Conservation (phyloP, 2,888 invertebrate species). For the Nycteola revayana region DNA sequence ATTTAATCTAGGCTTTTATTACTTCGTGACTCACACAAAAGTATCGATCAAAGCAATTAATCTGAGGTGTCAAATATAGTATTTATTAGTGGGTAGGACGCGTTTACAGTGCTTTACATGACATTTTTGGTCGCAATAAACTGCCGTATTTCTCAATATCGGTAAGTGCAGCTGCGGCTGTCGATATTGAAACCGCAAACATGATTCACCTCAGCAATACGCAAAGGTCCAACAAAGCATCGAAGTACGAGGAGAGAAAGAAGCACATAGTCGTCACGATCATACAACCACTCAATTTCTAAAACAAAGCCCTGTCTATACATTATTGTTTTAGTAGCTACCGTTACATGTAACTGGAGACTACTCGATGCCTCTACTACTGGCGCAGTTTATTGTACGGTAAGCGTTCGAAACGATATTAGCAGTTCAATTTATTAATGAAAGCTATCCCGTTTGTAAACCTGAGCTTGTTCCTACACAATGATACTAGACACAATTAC, state of each 20-base stretch:
- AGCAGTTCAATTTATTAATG: conserved; percentile 5
- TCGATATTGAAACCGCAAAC: conserved; percentile 40
- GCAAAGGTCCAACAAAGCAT: conserved; percentile 36
- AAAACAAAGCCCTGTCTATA: conserved; percentile 71
- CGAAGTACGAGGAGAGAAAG: conserved; percentile 39
- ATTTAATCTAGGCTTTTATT: conserved; percentile 8
- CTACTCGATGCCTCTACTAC: conserved; percentile 39
- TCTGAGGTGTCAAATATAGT: conserved; percentile 17
- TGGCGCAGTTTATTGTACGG: conserved; percentile 15
- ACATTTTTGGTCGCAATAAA: conserved; percentile 7
- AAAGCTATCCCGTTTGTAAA: conserved; percentile 5
- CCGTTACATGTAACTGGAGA: conserved; percentile 59
- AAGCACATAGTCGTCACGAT: conserved; percentile 66
- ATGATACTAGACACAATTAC: background rate
- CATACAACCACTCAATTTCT: conserved; percentile 70
- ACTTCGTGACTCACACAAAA: conserved; percentile 26
- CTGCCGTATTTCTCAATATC: conserved; percentile 22
- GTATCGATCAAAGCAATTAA: conserved; percentile 18
- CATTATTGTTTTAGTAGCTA: conserved; percentile 69
- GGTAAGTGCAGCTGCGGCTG: conserved; percentile 18
- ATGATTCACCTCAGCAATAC: conserved; percentile 46
- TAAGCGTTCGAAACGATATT: conserved; percentile 9
- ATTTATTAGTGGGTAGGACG: conserved; percentile 17
- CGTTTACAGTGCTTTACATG: conserved; percentile 2
- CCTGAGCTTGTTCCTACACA: background rate